A percentile compares a stretch with the other conserved stretches of the same genome.
Evolutionary conservation across 2,888 invertebrate genomes (phyloP).

Genomic region (Euproctis similis): DNA sequence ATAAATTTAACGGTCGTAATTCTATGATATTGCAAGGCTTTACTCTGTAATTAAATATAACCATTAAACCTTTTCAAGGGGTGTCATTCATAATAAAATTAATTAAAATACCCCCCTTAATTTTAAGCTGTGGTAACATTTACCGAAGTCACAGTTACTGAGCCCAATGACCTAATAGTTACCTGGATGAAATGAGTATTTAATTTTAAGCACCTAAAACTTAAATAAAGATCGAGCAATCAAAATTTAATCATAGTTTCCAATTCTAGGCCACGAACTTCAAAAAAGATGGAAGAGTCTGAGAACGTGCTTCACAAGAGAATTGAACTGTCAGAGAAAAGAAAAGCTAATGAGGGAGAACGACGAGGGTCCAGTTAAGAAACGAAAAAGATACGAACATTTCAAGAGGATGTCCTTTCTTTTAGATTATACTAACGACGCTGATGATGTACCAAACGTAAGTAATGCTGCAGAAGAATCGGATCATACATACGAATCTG

Average conservation of each 20-base stretch:
- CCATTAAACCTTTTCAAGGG: too few species aligned
- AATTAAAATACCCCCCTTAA: too few species aligned
- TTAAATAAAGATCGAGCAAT: not conserved
- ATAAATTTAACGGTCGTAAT: too few species aligned
- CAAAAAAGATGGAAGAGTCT: conserved; percentile 49
- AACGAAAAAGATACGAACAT: conserved; percentile 40
- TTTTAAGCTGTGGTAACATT: too few species aligned
- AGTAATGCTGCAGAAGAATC: conserved; percentile 13
- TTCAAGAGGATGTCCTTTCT: conserved; percentile 38
- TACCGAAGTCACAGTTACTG: too few species aligned
- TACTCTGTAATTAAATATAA: too few species aligned
- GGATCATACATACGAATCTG: conserved; percentile 15
- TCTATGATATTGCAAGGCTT: too few species aligned
- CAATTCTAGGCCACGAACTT: conserved; percentile 35
- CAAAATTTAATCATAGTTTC: conserved; percentile 4
- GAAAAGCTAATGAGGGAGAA: conserved; percentile 26
- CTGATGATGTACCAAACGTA: conserved; percentile 7
- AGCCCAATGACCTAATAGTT: too few species aligned
- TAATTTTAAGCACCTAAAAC: too few species aligned
- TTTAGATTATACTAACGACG: conserved; percentile 15
- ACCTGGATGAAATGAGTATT: too few species aligned
- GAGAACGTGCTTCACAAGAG: conserved; percentile 46
- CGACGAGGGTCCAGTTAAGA: conserved; percentile 24
- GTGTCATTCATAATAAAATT: too few species aligned
- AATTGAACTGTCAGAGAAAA: conserved; percentile 35